A percentile compares a stretch with the other conserved stretches of the same genome.
Conservation (phyloP, 2,113 vertebrate species). For the Stigmatopora nigra region DNA sequence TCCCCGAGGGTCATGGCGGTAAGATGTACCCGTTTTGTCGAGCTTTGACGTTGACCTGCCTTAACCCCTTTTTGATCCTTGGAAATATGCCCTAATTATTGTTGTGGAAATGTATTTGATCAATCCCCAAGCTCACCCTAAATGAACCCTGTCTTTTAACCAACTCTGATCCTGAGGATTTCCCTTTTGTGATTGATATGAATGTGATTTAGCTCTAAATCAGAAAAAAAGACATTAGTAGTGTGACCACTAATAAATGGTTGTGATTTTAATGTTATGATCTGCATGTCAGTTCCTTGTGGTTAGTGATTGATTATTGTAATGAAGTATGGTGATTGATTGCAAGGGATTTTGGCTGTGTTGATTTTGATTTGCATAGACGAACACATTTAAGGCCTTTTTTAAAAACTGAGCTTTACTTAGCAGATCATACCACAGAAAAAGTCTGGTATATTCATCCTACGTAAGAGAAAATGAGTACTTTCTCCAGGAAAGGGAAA, state of each 20-base stretch:
- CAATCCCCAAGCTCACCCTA: slow-evolving; percentile 44
- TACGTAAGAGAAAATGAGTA: no score
- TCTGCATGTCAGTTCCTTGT: slow-evolving; percentile 44
- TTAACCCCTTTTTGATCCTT: slow-evolving; percentile 35
- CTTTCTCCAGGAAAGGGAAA: background rate
- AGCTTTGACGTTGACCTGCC: slow-evolving; percentile 32
- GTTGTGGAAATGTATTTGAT: slow-evolving; percentile 47
- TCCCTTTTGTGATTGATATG: slow-evolving; percentile 27
- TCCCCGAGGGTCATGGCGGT: slow-evolving; percentile 75
- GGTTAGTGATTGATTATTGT: slow-evolving; percentile 39
- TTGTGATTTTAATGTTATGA: slow-evolving; percentile 34
- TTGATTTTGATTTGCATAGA: slow-evolving; percentile 51
- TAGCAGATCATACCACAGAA: slow-evolving; percentile 16
- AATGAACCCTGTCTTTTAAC: slow-evolving; percentile 46
- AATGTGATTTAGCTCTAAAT: slow-evolving; percentile 32
- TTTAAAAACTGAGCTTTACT: slow-evolving; percentile 6
- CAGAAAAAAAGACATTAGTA: slow-evolving; percentile 8
- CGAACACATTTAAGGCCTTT: slow-evolving; percentile 17
- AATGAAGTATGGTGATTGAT: slow-evolving; percentile 44
- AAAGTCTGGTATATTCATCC: background rate
- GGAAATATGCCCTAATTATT: slow-evolving; percentile 34
- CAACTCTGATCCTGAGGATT: slow-evolving; percentile 25
- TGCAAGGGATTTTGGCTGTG: slow-evolving; percentile 34
- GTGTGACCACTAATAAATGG: slow-evolving; percentile 33
- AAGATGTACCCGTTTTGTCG: slow-evolving; percentile 58